Conservation (phyloP, 2,888 invertebrate species). For the Branchellion lobata region DNA sequence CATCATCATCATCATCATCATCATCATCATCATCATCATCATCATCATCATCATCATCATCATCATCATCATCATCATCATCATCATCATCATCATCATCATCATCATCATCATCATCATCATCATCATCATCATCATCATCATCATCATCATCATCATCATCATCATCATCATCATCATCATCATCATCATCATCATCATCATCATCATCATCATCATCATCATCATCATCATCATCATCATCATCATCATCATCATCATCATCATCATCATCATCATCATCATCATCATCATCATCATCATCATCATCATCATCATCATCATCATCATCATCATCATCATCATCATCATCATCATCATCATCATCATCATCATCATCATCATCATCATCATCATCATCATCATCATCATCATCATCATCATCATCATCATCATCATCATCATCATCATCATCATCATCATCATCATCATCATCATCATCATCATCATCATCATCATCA, state of each 20-base stretch:
- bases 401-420: not conserved
- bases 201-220: constrained; percentile 18
- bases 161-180: constrained; percentile 25
- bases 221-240: constrained; percentile 28
- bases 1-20: constrained; percentile 20
- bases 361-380: constrained; percentile 12
- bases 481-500: not conserved
- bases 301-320: constrained; percentile 19
- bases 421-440: not conserved
- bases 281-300: not conserved
- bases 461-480: not conserved
- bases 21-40: constrained; percentile 27
- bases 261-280: constrained; percentile 25
- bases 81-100: constrained; percentile 25
- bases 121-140: constrained; percentile 27
- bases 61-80: constrained; percentile 25
- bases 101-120: constrained; percentile 20
- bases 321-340: constrained; percentile 26
- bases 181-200: constrained; percentile 25
- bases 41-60: constrained; percentile 20
- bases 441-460: not conserved
- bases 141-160: constrained; percentile 20
- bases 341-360: constrained; percentile 27
- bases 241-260: constrained; percentile 20
- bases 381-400: not conserved